Base-by-base conservation (phyloP, 2,113 vertebrate genomes). In the Pagrus major region DNA sequence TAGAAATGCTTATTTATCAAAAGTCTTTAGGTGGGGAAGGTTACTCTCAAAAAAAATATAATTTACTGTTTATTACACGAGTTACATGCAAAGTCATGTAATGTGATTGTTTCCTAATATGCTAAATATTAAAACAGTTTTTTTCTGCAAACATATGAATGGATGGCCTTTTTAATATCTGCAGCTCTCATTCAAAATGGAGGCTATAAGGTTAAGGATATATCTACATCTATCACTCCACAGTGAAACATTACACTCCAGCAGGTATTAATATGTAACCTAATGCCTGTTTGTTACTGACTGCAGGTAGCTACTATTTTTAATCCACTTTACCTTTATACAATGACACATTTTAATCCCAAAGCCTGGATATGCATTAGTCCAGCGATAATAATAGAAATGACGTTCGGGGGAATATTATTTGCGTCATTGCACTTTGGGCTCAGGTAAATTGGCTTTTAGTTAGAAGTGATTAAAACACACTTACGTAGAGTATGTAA, bases 391-490 rank as follows among this genome's bases (percentile, higher is more conserved):
- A 55, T 21, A n/a, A 25, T 35, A 68, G 4, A 52, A 52, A 66
- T 31, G 1, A 69, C 39, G 6, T 64, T 54, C 41, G 5, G 23
- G 25, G 35, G 37, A 41, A n/a, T 60, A 61, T 42, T 37, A 71
- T 56, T 59, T 65, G 11, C 6, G 2, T 64, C 70, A 51, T 25
- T 71, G 56, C 33, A 31, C 60, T 58, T 85, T 21, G 47, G 54
- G 39, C 72, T 72, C 56, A 71, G 69, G 55, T 61, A 23, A n/a
- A 51, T 21, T 55, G 46, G 60, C 39, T 72, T 63, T 72, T 61
- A 35, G 49, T 64, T 65, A 60, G 35, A 27, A 37, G 41, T 56
- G 12, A 47, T 59, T 39, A 65, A n/a, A 23, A 69, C 1, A 16
- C 58, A n/a, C n/a, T n/a, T 33, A 67, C 0, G 20, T 33, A 54